Evolutionary conservation across 37 sponge, comb jelly and placozoan genomes (phyloP).

Genomic region (Halisarca cf. caerulea): DNA sequence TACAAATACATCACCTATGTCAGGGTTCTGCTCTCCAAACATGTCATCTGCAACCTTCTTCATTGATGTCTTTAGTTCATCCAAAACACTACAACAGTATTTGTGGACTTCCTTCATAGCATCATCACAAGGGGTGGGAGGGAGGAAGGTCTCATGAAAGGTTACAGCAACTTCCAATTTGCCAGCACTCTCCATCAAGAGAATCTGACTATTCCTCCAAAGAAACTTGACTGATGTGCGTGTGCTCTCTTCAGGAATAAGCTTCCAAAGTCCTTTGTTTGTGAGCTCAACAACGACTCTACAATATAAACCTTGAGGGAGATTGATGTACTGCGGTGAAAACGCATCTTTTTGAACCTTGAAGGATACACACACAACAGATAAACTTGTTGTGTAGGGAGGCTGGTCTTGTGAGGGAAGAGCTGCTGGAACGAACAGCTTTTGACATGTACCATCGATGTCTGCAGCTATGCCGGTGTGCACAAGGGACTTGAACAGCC

Average conservation of each 20-base stretch:
- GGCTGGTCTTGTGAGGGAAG: not conserved
- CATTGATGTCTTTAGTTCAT: too few species aligned
- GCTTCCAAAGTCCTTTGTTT: not conserved
- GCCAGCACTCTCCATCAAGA: too few species aligned
- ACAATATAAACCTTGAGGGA: constrained; percentile 18
- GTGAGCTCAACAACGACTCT: not conserved
- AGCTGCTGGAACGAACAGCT: constrained; percentile 1
- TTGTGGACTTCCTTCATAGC: too few species aligned
- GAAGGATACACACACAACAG: constrained; percentile 3
- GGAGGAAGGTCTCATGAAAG: too few species aligned
- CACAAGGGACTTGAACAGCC: not conserved
- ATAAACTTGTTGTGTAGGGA: not conserved
- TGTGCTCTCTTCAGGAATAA: not conserved
- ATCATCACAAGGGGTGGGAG: too few species aligned
- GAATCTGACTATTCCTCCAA: not conserved
- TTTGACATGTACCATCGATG: not conserved
- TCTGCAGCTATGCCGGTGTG: not conserved
- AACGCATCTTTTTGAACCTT: not conserved
- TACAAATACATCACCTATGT: too few species aligned
- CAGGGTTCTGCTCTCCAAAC: too few species aligned
- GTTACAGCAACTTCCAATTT: too few species aligned
- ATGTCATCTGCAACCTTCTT: too few species aligned
- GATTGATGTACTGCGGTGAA: not conserved
- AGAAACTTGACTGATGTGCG: not conserved
- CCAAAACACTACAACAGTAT: too few species aligned